Conservation (phyloP, 2,113 vertebrate genomes). For the Butorides virescens region DNA sequence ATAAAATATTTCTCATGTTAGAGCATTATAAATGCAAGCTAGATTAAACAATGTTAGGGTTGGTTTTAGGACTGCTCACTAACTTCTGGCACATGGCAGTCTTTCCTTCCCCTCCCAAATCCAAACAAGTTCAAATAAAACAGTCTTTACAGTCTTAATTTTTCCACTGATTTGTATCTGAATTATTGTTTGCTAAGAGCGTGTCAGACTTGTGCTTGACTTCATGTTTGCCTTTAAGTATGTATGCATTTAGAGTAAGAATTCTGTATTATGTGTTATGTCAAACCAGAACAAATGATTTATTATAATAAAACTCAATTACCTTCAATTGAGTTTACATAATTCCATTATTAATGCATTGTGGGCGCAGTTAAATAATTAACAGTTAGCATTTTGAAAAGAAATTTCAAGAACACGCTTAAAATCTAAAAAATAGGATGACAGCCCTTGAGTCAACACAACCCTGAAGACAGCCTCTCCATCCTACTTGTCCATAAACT, state of each 20-base stretch:
- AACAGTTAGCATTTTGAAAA: neutral
- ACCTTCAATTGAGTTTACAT: neutral
- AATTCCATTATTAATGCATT: neutral
- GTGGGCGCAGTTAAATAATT: neutral
- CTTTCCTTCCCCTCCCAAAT: neutral
- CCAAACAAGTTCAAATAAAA: neutral
- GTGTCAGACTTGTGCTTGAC: neutral
- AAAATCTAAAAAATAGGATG: neutral
- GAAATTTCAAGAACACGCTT: neutral
- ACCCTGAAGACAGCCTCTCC: neutral
- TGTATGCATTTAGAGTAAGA: neutral
- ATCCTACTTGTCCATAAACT: neutral
- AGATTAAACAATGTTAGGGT: neutral
- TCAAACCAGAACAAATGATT: neutral
- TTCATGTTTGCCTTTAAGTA: neutral
- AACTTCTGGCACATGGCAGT: neutral
- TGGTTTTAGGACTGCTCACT: neutral
- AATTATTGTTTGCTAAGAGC: neutral
- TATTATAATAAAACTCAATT: neutral
- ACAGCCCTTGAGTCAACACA: neutral
- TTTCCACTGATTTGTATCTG: neutral
- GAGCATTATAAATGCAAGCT: neutral
- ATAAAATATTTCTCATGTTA: neutral
- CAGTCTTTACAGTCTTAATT: neutral
- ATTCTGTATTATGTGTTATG: neutral